Base-by-base conservation (phyloP, 2,888 invertebrate species). In the Anorthoa munda region DNA sequence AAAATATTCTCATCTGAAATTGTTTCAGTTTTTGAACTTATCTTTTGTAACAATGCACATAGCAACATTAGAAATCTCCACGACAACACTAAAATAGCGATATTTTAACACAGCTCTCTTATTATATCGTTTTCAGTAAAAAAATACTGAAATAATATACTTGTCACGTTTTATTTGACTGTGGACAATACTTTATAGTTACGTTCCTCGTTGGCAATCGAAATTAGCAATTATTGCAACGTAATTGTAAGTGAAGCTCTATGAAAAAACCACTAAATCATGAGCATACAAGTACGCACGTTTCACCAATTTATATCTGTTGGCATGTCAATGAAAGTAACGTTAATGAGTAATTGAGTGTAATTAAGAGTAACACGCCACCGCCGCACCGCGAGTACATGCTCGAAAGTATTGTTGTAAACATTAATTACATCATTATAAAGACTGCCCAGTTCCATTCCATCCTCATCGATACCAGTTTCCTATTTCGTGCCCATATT, bases 261-360 rank as follows among this genome's bases (percentile, higher is more conserved):
- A 66, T 64, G 78, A 80, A 85, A 73, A 85, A 51, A 17, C 12
- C 53, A 77, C n/a, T 76, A 63, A 73, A 72, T 72, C 66, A 64
- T 75, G 75, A 79, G n/a, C 70, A 70, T 64, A 75, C 63, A 71
- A 72, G 65, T 79, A 75, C 71, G 75, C 72, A 84, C 75, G 77
- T 86, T 85, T 84, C 86, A 80, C 82, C 75, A 84, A 86, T 86
- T 86, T 81, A 77, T 85, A 82, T 78, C 56, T 77, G 69, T 55
- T 85, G 75, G 81, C 76, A 80, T 78, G 77, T 79, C 79, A 84
- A 76, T 72, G 72, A 84, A 84, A 86, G 77, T 84, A 84, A 81
- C 56, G 66, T 69, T 74, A 86, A 85, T 86, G 69, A 85, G 77
- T 75, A 85, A 79, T 85, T 85, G 78, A 79, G 74, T 72, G 68